Evolutionary conservation across 2,888 invertebrate genomes (phyloP).

Genomic region (Anarsia innoxiella): DNA sequence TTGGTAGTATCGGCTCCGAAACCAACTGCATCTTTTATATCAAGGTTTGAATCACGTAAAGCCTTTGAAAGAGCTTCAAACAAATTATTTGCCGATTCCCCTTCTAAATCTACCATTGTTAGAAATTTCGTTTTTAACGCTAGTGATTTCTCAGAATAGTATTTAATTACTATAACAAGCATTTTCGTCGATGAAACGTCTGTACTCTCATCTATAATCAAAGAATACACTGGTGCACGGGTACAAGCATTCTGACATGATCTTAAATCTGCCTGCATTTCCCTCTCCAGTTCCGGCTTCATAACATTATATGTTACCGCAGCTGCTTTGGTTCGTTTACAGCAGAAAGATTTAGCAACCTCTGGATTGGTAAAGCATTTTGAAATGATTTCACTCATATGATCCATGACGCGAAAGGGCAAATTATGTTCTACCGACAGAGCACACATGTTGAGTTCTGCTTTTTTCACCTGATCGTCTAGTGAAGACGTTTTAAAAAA

Average conservation of each 20-base stretch:
- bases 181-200: constrained; percentile 13
- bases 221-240: constrained; percentile 11
- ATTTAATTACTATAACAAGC: constrained; percentile 16
- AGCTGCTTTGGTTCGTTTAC: constrained; percentile 12
- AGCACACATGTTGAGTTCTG: constrained; percentile 12
- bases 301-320: constrained; percentile 17
- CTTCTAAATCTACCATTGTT: constrained; percentile 14
- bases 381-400: constrained; percentile 10
- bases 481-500: constrained; percentile 10
- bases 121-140: constrained; percentile 16
- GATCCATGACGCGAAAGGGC: constrained; percentile 13
- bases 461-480: constrained; percentile 11
- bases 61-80: constrained; percentile 13
- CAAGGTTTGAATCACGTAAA: constrained; percentile 12
- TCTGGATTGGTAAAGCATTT: constrained; percentile 14
- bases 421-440: constrained; percentile 13
- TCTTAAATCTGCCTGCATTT: constrained; percentile 15
- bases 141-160: constrained; percentile 15
- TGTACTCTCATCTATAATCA: constrained; percentile 15
- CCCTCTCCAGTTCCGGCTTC: constrained; percentile 12
- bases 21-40: constrained; percentile 13
- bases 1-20: constrained; percentile 19
- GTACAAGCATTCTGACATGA: constrained; percentile 13
- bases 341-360: constrained; percentile 12
- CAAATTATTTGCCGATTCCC: constrained; percentile 10